A percentile compares a stretch with the other conserved stretches of the same genome.
Evolutionary conservation across 1,140 invertebrate genomes (phyloP).

Genomic region (Cataglyphis hispanica): DNA sequence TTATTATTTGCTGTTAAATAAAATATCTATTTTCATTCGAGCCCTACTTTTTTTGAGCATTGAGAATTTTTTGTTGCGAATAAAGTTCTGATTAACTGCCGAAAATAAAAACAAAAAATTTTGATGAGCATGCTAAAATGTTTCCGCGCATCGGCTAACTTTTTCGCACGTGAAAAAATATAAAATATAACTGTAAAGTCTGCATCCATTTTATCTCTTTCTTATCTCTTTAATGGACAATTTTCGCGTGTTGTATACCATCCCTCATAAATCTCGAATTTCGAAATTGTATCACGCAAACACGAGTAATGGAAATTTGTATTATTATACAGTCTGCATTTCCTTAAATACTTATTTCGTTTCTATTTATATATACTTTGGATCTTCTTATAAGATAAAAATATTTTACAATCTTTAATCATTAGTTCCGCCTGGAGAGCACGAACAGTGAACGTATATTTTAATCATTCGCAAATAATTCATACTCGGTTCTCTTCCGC

Average conservation of each 20-base stretch:
- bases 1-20: background rate
- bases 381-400: conserved; percentile 59
- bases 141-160: background rate
- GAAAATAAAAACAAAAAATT: background rate
- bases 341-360: background rate
- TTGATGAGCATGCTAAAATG: background rate
- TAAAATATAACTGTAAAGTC: conserved; percentile 30
- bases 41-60: background rate
- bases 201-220: background rate
- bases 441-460: conserved; percentile 37
- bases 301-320: background rate
- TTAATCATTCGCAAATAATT: conserved; percentile 70
- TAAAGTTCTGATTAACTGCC: background rate
- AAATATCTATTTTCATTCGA: background rate
- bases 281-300: background rate
- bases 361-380: conserved; percentile 3
- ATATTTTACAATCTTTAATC: conserved; percentile 65
- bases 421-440: conserved; percentile 68
- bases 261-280: background rate
- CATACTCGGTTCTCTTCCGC: conserved; percentile 45
- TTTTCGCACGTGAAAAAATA: background rate
- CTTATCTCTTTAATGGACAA: background rate
- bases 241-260: background rate
- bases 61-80: background rate
- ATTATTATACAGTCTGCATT: background rate